These are phyloP conservation scores for Trematocara macrostoma DNA, from an alignment of 2,113 vertebrate genomes.

Conservation along the genomic window DNA sequence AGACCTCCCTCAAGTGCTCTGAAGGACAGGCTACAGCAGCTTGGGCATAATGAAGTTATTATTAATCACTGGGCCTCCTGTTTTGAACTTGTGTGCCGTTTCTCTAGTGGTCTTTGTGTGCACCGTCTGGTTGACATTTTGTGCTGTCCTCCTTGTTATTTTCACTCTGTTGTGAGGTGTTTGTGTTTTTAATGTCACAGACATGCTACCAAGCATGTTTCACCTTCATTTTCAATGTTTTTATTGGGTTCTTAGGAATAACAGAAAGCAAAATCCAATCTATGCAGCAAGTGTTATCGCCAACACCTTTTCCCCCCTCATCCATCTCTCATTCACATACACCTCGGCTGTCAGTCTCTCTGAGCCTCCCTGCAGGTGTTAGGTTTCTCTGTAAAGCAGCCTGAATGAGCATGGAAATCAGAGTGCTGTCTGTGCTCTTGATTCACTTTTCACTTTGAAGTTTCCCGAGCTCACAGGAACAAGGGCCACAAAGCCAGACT, in stretches of 20 bases:
- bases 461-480: slow-evolving; percentile 51
- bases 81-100: slow-evolving; percentile 69
- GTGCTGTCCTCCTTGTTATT: background rate
- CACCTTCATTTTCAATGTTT: background rate
- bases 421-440: slow-evolving; percentile 59
- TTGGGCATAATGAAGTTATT: slow-evolving; percentile 73
- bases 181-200: background rate
- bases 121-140: slow-evolving; percentile 23
- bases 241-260: background rate
- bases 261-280: background rate
- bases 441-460: slow-evolving; percentile 67
- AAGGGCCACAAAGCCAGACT: slow-evolving; percentile 49
- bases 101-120: slow-evolving; percentile 61
- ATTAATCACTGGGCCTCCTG: slow-evolving; percentile 71
- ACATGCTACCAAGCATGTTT: background rate
- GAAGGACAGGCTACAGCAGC: slow-evolving; percentile 72
- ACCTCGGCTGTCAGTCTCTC: background rate
- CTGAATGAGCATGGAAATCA: slow-evolving; percentile 60
- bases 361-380: slow-evolving; percentile 63
- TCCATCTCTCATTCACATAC: slow-evolving; percentile 6
- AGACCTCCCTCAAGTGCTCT: slow-evolving; percentile 74
- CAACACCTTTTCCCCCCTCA: background rate
- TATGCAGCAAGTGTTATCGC: background rate
- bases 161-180: background rate
- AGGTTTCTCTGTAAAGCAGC: slow-evolving; percentile 65